These are phyloP conservation scores for Halictus quadricinctus DNA, from an alignment of 2,888 invertebrate species.

Conservation along the genomic window DNA sequence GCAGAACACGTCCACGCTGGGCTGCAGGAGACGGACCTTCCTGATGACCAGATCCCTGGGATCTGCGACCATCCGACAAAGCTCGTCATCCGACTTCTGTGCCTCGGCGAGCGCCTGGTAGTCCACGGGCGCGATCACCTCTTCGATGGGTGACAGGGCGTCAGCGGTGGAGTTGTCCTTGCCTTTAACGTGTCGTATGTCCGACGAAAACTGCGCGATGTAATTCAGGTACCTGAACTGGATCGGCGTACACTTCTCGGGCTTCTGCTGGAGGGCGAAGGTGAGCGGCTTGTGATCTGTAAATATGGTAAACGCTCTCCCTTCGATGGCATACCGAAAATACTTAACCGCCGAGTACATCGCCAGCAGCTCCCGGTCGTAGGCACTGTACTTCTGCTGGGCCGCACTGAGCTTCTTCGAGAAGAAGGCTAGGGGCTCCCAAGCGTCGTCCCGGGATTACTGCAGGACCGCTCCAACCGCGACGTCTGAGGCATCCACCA, in stretches of 20 bases:
- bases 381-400: conserved; percentile 16
- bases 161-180: no score
- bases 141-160: no score
- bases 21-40: not conserved
- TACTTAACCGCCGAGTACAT: not conserved
- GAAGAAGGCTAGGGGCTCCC: conserved; percentile 8
- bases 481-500: conserved; percentile 10
- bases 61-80: no score
- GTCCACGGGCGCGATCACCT: no score
- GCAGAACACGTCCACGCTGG: conserved; percentile 28
- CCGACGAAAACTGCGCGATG: no score
- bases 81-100: no score
- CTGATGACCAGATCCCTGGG: not conserved
- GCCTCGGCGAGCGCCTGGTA: no score
- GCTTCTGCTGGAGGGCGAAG: conserved; percentile 8
- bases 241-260: no score
- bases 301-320: not conserved
- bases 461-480: conserved; percentile 12
- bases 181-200: no score
- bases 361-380: not conserved
- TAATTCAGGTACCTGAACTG: no score
- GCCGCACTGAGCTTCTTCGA: not conserved
- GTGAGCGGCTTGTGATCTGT: conserved; percentile 29
- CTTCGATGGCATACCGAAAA: not conserved
- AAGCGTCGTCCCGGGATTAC: not conserved